Conservation (phyloP, 2,888 invertebrate genomes). For the Chamaedrilus cognettii region DNA sequence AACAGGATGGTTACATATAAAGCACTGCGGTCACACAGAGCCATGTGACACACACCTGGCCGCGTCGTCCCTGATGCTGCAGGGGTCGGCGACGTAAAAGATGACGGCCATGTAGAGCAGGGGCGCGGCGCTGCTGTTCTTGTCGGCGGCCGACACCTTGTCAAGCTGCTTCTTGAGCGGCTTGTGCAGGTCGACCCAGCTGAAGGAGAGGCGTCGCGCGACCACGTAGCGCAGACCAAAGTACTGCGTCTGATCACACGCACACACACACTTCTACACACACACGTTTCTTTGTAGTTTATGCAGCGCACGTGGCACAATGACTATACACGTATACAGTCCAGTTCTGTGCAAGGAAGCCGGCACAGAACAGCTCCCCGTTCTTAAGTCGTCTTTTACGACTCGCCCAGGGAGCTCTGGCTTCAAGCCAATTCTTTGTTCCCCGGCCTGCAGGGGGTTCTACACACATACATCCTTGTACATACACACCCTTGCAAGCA, state of each 20-base stretch:
- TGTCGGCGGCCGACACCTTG: conserved; percentile 75
- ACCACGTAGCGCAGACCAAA: conserved; percentile 92
- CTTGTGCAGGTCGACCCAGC: conserved; percentile 93
- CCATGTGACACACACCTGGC: conserved; percentile 67
- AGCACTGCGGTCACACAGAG: not conserved
- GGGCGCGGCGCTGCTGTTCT: conserved; percentile 57
- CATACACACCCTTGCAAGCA: too few species aligned
- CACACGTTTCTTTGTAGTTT: too few species aligned
- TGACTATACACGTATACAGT: not conserved
- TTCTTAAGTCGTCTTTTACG: too few species aligned
- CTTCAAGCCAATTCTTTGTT: too few species aligned
- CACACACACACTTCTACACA: too few species aligned
- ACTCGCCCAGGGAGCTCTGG: too few species aligned
- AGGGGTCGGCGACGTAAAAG: conserved; percentile 90
- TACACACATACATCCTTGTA: too few species aligned
- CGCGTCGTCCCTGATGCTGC: conserved; percentile 87
- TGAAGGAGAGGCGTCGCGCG: conserved; percentile 60
- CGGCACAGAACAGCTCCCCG: too few species aligned
- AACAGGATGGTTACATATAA: not conserved
- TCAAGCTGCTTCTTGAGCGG: conserved; percentile 93
- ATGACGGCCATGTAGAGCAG: conserved; percentile 84
- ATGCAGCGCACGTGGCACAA: too few species aligned
- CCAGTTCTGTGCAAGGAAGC: too few species aligned
- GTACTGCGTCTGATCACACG: conserved; percentile 79
- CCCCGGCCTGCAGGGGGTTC: too few species aligned